Evolutionary conservation across 2,797 vertebrate species (phyloP), one percentile per base, ranked within the genome.

Genomic region (Phoebastria nigripes): DNA sequence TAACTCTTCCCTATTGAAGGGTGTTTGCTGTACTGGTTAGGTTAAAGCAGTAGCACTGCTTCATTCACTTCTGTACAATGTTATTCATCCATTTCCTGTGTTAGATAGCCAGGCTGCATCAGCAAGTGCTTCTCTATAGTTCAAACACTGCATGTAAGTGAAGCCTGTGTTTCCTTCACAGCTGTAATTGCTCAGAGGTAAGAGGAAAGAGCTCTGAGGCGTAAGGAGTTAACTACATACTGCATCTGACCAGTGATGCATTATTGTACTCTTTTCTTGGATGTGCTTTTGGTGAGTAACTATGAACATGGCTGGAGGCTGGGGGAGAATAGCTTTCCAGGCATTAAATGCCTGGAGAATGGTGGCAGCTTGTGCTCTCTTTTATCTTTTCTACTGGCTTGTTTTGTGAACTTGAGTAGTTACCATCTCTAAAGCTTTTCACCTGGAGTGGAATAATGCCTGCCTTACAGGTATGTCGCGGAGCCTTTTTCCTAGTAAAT

Each of bases 401-500:
- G 47, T 67, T 92, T 80, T 62, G 74, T 82, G 89, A 93, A 47
- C 81, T 80, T 85, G 47, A 70, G 35, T 24, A 81, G 85, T 87
- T 90, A 58, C 63, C 16, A 26, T 80, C 71, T 92, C 63, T 66
- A 70, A 90, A 92, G 71, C 41, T 94, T 82, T 94, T 69, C 76
- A 94, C 72, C 49, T 80, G 12, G 56, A 80, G 33, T 85, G 41
- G 78, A 71, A 65, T 92, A 90, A 82, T 76, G 56, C 71, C 66
- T 94, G 88, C 67, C 74, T 89, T 89, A 92, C 67, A 89, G 76
- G 74, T 93, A 70, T 74, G n/a, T 70, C 86, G 80, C 4, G 5
- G 63, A 89, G 77, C 42, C 71, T 74, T 89, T 91, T 86, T 90
- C 37, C 67, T 82, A 66, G 80, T 90, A 85, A 84, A 87, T 93